Percentiles rank a stretch among this genome's conserved stretches.
Evolutionary conservation across 2,113 vertebrate species (phyloP).

Genomic region (Dasypus novemcinctus): DNA sequence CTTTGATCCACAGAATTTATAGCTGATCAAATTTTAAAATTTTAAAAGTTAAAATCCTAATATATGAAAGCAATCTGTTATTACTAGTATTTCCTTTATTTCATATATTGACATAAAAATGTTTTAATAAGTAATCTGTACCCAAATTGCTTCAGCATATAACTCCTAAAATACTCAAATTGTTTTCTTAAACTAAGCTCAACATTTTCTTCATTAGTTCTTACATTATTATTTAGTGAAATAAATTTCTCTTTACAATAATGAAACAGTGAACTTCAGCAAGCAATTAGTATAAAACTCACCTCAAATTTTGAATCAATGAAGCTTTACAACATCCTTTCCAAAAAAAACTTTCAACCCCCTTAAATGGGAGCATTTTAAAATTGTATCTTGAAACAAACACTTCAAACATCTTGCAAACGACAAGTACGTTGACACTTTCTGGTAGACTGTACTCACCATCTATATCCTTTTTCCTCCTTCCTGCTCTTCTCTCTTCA

Average conservation of each 20-base stretch:
- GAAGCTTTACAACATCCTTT: not conserved
- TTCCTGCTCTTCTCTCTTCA: not conserved
- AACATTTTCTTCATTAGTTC: not conserved
- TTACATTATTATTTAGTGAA: not conserved
- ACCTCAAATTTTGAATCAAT: not conserved
- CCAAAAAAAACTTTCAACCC: not conserved
- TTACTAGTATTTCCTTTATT: not conserved
- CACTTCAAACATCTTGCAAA: not conserved
- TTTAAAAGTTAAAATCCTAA: constrained; percentile 16
- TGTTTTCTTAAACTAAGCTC: constrained; percentile 2
- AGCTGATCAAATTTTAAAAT: not conserved
- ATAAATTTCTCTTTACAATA: not conserved
- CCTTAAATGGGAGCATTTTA: not conserved
- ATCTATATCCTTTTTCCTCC: not conserved
- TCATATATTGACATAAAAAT: not conserved
- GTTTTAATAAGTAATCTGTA: not conserved
- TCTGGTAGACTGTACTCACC: not conserved
- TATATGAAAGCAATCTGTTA: not conserved
- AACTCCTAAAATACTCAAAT: not conserved
- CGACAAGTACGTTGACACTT: not conserved
- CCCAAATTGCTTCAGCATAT: not conserved
- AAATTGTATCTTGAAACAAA: not conserved
- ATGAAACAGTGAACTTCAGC: not conserved
- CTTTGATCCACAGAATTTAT: not conserved
- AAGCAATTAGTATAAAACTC: not conserved